Evolutionary conservation across 2,113 vertebrate genomes (phyloP), one percentile per base, ranked within the genome.

Genomic region (Falcunculus frontatus): DNA sequence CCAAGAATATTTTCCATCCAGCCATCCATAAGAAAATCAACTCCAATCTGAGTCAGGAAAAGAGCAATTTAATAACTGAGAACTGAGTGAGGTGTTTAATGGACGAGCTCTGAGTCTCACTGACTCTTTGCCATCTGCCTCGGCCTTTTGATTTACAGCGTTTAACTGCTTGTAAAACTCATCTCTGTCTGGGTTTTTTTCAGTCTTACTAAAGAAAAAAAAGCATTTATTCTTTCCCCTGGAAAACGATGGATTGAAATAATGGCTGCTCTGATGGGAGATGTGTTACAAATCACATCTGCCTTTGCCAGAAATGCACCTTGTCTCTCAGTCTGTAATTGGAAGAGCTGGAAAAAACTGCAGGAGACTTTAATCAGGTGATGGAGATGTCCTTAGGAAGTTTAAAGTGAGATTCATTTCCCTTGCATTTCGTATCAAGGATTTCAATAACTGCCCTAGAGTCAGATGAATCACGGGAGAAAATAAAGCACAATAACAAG

Each of bases 401-500:
- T 67, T 60, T 65, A 41, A 56, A 67, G 64, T n/a, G 79, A 93
- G 60, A 95, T 89, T 85, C 11, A 50, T 86, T 95, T 91, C 79
- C 84, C 90, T 74, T 55, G 33, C 55, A 74, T 90, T 73, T 65
- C 33, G 0, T 74, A 78, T 56, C 75, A 75, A 93, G 76, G n/a
- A 73, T 90, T 90, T 93, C 92, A 93, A 67, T 72, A 93, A 89
- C 83, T 90, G 88, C 93, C 85, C 92, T 70, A 1, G 47, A 87
- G 95, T 55, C 46, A 75, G 83, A 76, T 97, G 95, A 97, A 89
- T 97, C 95, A 95, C 13, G 19, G 76, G 29, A 75, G 92, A 56
- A 69, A 46, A 84, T 50, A 44, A 91, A 86, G 46, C 56, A 95
- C 80, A 92, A 81, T 63, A 95, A 95, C 88, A 74, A 67, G 89